Conservation (phyloP, 2,113 vertebrate genomes). For the Urocitellus parryii region DNA sequence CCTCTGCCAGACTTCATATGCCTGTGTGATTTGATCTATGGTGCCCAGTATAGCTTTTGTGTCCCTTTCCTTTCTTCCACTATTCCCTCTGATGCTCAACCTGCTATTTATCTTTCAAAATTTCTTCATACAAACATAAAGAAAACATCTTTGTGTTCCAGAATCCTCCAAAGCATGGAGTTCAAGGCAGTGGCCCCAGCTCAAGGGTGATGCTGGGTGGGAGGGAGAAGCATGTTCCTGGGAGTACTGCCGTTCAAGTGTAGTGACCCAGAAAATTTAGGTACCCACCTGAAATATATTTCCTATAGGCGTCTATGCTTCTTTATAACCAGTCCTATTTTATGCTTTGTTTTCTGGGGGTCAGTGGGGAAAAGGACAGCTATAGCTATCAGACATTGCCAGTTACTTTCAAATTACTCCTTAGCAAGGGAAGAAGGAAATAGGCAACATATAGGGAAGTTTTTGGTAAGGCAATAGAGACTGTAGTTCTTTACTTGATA, state of each 20-base stretch:
- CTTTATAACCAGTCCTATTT: neutral
- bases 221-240: neutral
- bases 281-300: neutral
- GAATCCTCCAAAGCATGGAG: neutral
- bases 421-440: constrained; percentile 10
- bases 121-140: neutral
- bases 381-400: neutral
- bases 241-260: neutral
- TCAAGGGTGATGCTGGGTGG: neutral
- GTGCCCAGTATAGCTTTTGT: neutral
- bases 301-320: neutral
- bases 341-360: constrained; percentile 41
- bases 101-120: neutral
- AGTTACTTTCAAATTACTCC: neutral
- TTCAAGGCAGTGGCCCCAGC: neutral
- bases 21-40: neutral
- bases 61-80: neutral
- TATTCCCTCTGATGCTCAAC: neutral
- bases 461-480: neutral
- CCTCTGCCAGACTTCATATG: neutral
- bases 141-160: neutral
- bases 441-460: neutral
- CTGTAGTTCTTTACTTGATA: constrained; percentile 16
- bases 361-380: neutral
- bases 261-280: neutral